phyloP scores from a whole-genome alignment of 1,140 invertebrate species.

The Drosophila repletoides region DNA sequence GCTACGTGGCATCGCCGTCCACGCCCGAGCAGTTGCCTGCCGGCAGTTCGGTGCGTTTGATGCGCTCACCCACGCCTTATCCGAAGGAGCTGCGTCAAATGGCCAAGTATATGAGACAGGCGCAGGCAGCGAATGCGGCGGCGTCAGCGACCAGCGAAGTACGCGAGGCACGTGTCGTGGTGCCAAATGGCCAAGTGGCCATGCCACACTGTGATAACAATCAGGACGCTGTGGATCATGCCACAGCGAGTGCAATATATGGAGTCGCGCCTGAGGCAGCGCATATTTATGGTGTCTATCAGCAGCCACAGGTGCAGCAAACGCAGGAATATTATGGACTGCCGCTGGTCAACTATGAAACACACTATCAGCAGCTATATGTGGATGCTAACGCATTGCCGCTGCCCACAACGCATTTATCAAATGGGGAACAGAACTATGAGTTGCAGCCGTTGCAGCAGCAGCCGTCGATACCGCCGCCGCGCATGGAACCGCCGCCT shows the following conservation, averaged over 20 bases:
- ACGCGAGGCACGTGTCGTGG: conserved; percentile 65
- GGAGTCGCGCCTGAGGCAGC: conserved; percentile 40
- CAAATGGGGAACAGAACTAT: conserved; percentile 69
- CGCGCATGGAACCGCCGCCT: conserved; percentile 84
- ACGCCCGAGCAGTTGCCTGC: conserved; percentile 54
- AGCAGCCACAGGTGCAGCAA: conserved; percentile 42
- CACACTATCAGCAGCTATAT: conserved; percentile 68
- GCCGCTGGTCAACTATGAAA: conserved; percentile 66
- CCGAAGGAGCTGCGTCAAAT: conserved; percentile 94
- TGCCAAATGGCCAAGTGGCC: conserved; percentile 62
- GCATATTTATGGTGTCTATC: conserved; percentile 64
- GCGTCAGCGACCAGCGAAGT: conserved; percentile 48
- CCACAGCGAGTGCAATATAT: conserved; percentile 67
- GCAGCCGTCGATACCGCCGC: conserved; percentile 34
- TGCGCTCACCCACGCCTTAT: conserved; percentile 94
- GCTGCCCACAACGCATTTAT: conserved; percentile 64
- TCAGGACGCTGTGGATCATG: conserved; percentile 67
- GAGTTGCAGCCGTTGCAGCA: conserved; percentile 61
- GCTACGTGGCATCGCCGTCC: conserved; percentile 53
- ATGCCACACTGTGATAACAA: conserved; percentile 70
- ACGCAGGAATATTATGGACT: conserved; percentile 62
- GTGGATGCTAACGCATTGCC: conserved; percentile 58
- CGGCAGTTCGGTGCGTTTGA: conserved; percentile 84
- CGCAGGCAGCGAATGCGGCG: conserved; percentile 47
- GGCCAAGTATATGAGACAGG: conserved; percentile 86